phyloP scores from a whole-genome alignment of 2,888 invertebrate genomes.

The Strigamia crassipes region DNA sequence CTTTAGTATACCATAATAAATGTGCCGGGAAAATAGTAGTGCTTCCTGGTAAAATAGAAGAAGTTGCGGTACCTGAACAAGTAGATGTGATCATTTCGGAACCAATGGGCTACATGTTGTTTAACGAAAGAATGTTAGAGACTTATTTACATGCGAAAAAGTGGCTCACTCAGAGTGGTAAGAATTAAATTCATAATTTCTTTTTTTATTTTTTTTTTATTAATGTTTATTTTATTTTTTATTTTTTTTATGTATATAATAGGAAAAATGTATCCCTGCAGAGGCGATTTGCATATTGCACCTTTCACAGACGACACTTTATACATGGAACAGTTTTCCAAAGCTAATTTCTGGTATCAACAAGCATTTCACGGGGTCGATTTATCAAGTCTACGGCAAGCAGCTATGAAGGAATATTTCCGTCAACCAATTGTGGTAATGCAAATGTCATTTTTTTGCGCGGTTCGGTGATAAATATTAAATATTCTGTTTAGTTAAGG shows the following conservation, averaged over 20 bases:
- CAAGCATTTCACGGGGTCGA: conserved; percentile 98
- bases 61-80: conserved; percentile 90
- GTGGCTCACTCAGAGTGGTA: conserved; percentile 82
- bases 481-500: neutral
- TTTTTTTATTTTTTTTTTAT: neutral
- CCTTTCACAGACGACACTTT: conserved; percentile 97
- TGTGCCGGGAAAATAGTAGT: conserved; percentile 86
- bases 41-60: conserved; percentile 97
- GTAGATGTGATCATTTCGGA: conserved; percentile 98
- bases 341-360: conserved; percentile 99
- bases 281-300: conserved; percentile 95
- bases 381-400: conserved; percentile 84
- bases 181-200: conserved; percentile 27
- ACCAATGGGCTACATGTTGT: conserved; percentile 99
- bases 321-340: conserved; percentile 97
- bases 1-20: conserved; percentile 86
- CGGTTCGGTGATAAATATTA: neutral
- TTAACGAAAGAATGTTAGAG: conserved; percentile 98
- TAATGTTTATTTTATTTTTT: neutral
- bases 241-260: neutral
- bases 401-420: conserved; percentile 96
- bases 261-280: conserved; percentile 97
- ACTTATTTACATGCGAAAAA: conserved; percentile 98
- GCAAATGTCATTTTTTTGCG: too few species aligned
- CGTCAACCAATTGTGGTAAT: conserved; percentile 87